Evolutionary conservation across 2,888 invertebrate genomes (phyloP), one percentile per base, ranked within the genome.

Genomic region (Cataglyphis cursor): DNA sequence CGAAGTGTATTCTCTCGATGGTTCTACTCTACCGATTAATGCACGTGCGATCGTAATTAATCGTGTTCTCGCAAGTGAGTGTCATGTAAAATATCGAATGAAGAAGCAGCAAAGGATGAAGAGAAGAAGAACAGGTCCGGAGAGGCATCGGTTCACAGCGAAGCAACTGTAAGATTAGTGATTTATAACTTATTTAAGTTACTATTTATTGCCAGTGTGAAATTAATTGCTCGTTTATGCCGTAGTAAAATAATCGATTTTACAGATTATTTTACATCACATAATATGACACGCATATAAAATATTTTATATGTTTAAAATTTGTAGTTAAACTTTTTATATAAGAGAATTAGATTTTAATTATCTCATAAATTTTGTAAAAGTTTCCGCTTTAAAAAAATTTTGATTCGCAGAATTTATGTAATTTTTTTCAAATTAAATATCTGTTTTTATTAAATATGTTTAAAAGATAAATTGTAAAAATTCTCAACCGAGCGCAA

Each of bases 221-320:
- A 51, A 51, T 48, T 48, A 48, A 48, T 48, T 18, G 48, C 48
- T 48, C 18, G 6, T 48, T 48, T 48, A 51, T 51, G 0, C 2
- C 48, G n/a, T 8, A n/a, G 0, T 51, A n/a, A 51, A 51, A 51
- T 51, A 8, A 51, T 51, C 1, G n/a, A 8, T 3, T 51, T 51
- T 51, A 48, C 15, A 18, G 1, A 48, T 51, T 8, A 51, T 51
- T 51, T 51, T n/a, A 51, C n/a, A n/a, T n/a, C n/a, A 8, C n/a
- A 51, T n/a, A 51, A 51, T 48, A 18, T 15, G 5, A 41, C 3
- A 18, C 5, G n/a, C n/a, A 2, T 51, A n/a, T 51, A 51, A 51
- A 51, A n/a, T 51, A 51, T n/a, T 51, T n/a, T n/a, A 51, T n/a
- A n/a, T n/a, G 51, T 51, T 48, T 48, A 48, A 18, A 48, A 48